These are phyloP conservation scores for Pseudomyrmex flavicornis DNA, from an alignment of 1,140 invertebrate species.

Conservation along the genomic window DNA sequence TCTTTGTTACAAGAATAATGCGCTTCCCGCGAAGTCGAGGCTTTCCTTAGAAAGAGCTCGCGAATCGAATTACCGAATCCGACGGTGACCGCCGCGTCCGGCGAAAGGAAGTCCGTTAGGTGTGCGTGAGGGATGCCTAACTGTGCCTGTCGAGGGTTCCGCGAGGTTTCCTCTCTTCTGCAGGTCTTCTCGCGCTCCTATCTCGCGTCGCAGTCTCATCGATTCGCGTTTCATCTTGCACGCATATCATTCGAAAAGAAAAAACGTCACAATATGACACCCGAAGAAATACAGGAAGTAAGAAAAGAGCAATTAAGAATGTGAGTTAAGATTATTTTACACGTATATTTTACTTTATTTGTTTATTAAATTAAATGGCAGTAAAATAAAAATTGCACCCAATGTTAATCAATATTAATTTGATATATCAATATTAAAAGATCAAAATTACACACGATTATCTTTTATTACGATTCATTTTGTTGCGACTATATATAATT, in stretches of 20 bases:
- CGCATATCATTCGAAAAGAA: background rate
- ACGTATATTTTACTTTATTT: too few relatives aligned
- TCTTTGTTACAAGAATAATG: conserved; percentile 1
- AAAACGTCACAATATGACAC: background rate
- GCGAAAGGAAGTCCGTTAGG: conserved; percentile 83
- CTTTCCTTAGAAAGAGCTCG: conserved; percentile 21
- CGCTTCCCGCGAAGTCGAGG: conserved; percentile 40
- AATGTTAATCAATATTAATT: too few relatives aligned
- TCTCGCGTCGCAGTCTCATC: conserved; percentile 74
- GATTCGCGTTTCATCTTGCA: conserved; percentile 79
- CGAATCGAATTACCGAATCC: conserved; percentile 77
- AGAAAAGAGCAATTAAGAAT: too few relatives aligned
- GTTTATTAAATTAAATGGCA: too few relatives aligned
- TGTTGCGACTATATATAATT: too few relatives aligned
- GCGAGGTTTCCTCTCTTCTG: conserved; percentile 84
- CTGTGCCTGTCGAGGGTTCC: conserved; percentile 75
- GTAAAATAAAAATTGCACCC: too few relatives aligned
- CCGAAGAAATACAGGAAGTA: too few relatives aligned
- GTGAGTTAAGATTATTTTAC: too few relatives aligned
- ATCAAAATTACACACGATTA: too few relatives aligned
- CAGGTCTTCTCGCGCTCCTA: conserved; percentile 83
- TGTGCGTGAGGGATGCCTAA: conserved; percentile 79
- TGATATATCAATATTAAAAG: too few relatives aligned
- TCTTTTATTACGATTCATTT: too few relatives aligned
- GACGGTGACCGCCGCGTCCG: conserved; percentile 69